Evolutionary conservation across 1,140 invertebrate genomes (phyloP).

Genomic region (Scaptomyza graminum): DNA sequence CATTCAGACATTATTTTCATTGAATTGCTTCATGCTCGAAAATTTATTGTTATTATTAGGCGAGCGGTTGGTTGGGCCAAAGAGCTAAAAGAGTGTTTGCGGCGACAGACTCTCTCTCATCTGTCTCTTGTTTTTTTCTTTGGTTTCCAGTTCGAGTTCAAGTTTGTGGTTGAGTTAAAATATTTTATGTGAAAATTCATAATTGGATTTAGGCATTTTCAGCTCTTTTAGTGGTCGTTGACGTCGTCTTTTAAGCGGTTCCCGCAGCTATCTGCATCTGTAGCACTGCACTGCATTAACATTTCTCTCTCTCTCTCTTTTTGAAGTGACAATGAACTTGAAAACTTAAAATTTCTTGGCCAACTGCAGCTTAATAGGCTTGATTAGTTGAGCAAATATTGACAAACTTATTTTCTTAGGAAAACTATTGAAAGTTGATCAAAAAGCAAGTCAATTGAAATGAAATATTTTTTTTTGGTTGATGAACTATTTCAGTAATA

Average conservation of each 20-base stretch:
- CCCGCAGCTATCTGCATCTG: constrained; percentile 21
- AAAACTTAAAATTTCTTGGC: constrained; percentile 40
- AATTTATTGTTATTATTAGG: constrained; percentile 79
- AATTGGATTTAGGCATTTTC: constrained; percentile 78
- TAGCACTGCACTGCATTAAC: no score
- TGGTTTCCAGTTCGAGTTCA: constrained; percentile 16
- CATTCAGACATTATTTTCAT: constrained; percentile 60
- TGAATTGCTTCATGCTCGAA: constrained; percentile 69
- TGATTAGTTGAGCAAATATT: no score
- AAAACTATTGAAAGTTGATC: no score
- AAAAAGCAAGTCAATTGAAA: no score
- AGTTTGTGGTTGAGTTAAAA: constrained; percentile 41
- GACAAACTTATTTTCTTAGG: no score
- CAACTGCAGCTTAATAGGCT: neutral
- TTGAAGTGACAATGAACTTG: constrained; percentile 76
- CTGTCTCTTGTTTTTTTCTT: no score
- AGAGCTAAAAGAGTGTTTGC: no score
- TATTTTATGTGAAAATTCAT: constrained; percentile 81
- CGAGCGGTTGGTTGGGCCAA: constrained; percentile 16
- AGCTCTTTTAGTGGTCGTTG: constrained; percentile 68
- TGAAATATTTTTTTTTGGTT: no score
- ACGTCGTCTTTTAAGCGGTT: constrained; percentile 58
- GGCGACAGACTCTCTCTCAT: constrained; percentile 10
- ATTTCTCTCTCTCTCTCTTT: neutral
- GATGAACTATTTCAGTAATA: no score